Conservation (phyloP, 2,888 invertebrate genomes). For the Gari tellinella region DNA sequence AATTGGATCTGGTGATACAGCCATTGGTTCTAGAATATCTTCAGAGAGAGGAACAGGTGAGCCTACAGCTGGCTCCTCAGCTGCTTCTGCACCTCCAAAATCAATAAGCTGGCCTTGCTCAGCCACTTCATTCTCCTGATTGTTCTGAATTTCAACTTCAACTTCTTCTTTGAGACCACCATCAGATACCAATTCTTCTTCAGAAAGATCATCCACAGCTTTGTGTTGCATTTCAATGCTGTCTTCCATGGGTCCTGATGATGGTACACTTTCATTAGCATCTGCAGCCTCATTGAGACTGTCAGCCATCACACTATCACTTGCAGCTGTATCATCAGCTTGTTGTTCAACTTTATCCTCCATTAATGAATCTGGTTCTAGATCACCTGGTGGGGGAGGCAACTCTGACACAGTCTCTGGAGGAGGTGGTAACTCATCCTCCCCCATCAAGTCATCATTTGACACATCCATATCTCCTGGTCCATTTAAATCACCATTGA, state of each 20-base stretch:
- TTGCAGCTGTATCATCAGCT: neutral
- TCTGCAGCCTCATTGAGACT: conserved; percentile 32
- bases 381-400: conserved; percentile 41
- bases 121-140: conserved; percentile 41
- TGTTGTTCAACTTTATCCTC: conserved; percentile 9
- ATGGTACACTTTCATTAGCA: conserved; percentile 12
- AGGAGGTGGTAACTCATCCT: conserved; percentile 54
- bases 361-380: conserved; percentile 21
- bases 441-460: conserved; percentile 35
- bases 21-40: conserved; percentile 2
- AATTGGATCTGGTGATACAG: conserved; percentile 17
- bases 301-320: conserved; percentile 14
- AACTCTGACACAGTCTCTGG: conserved; percentile 54
- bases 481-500: conserved; percentile 50
- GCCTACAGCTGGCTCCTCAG: neutral
- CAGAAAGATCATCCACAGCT: conserved; percentile 31
- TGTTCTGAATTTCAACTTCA: conserved; percentile 39
- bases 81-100: conserved; percentile 28
- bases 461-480: conserved; percentile 19
- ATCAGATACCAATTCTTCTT: conserved; percentile 59
- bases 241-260: conserved; percentile 21
- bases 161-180: conserved; percentile 47
- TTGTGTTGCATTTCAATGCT: no score
- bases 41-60: no score
- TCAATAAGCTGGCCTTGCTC: conserved; percentile 46